Percentiles rank a stretch among this genome's conserved stretches.
These are phyloP conservation scores for Musca domestica DNA, from an alignment of 1,140 invertebrate species.

Conservation along the genomic window DNA sequence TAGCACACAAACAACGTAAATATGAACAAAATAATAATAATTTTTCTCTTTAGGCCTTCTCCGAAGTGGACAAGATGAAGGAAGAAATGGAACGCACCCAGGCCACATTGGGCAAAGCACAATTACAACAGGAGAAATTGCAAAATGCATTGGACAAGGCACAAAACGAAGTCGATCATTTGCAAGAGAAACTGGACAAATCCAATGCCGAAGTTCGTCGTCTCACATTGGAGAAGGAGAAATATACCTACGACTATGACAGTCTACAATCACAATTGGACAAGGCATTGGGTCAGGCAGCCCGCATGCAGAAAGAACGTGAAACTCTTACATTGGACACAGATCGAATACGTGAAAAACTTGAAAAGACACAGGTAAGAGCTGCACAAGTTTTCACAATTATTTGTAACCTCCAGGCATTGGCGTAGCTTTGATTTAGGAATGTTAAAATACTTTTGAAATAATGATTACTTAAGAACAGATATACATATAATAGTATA, in stretches of 20 bases:
- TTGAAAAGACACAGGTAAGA: slow-evolving; percentile 81
- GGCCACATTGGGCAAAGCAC: slow-evolving; percentile 82
- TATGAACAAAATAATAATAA: background rate
- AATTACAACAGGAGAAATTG: slow-evolving; percentile 85
- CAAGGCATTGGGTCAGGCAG: slow-evolving; percentile 81
- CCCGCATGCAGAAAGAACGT: slow-evolving; percentile 83
- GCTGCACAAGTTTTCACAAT: too few species aligned
- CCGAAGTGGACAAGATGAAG: slow-evolving; percentile 83
- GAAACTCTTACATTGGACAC: slow-evolving; percentile 80
- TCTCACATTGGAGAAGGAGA: slow-evolving; percentile 88
- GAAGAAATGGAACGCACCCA: slow-evolving; percentile 88
- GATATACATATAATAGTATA: too few species aligned
- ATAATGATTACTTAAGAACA: too few species aligned
- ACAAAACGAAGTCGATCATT: slow-evolving; percentile 85
- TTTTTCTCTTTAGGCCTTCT: slow-evolving; percentile 58
- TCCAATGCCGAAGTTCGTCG: slow-evolving; percentile 75
- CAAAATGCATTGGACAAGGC: slow-evolving; percentile 84
- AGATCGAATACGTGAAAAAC: slow-evolving; percentile 83
- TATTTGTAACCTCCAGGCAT: too few species aligned
- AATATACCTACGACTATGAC: slow-evolving; percentile 83
- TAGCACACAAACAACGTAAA: background rate
- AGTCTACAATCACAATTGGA: slow-evolving; percentile 86
- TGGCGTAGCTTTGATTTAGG: background rate
- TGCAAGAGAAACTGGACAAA: slow-evolving; percentile 84
- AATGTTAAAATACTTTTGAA: too few species aligned